Evolutionary conservation across 2,797 vertebrate genomes (phyloP), one percentile per base, ranked within the genome.

Genomic region (Rhincodon typus): DNA sequence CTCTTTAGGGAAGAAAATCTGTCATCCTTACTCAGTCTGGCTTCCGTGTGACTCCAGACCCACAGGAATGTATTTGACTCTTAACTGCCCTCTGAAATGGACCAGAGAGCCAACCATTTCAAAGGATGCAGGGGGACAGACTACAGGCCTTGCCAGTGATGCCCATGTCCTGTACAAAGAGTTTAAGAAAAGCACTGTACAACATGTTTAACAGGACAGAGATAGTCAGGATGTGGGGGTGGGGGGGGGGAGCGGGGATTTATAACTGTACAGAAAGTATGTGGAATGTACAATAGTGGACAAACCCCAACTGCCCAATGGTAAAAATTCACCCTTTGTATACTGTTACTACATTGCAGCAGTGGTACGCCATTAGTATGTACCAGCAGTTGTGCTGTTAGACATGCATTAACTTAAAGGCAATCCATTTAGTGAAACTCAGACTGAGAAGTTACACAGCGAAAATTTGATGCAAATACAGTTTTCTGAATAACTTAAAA

Each of bases 401-500:
- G 5, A 25, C n/a, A 23, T 67, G n/a, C 34, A 27, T 67, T 91
- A 42, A 25, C 34, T 91, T n/a, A 91, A 91, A 91, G 27, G 57
- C 34, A 91, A n/a, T 91, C 57, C 34, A 38, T 67, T 66, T 3
- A 69, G n/a, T 93, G n/a, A 67, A 93, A 67, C 6, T 69, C 66
- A 87, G 53, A 87, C 27, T 90, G 53, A 91, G 86, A 67, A 30
- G 74, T 94, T 50, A 94, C 4, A 34, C 27, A 50, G 17, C 53
- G 46, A 72, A 94, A 74, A 94, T 72, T 74, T 50, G 88, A 74
- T 53, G 42, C 94, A 53, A 42, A 94, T 74, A 25, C 38, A 95
- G 27, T 53, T 53, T 72, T 53, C 46, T 6, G 15, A 77, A 95
- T 95, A 77, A 95, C 17, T 95, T n/a, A 94, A 94, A 62, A 53